These are phyloP conservation scores for Diadumene lineata DNA, from an alignment of 92 coral and sea anemone species.

Conservation along the genomic window DNA sequence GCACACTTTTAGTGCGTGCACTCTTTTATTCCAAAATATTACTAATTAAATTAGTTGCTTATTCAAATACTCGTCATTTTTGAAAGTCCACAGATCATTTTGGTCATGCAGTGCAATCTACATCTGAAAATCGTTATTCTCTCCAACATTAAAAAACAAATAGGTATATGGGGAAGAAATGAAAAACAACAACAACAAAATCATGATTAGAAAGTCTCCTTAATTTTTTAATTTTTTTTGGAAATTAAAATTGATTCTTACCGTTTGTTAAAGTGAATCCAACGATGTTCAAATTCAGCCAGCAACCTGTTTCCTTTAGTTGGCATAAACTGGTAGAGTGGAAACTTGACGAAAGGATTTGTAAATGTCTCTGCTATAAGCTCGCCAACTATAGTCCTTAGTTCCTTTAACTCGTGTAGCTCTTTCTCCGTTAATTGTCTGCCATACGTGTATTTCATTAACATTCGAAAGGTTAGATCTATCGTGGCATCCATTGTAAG, in stretches of 20 bases:
- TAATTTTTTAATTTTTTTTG: too few species aligned
- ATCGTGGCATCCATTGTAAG: conserved; percentile 53
- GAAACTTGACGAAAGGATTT: conserved; percentile 56
- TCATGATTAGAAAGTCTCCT: too few species aligned
- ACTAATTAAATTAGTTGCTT: too few species aligned
- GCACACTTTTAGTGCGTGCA: too few species aligned
- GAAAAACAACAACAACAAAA: too few species aligned
- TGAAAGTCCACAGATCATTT: too few species aligned
- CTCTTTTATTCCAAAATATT: too few species aligned
- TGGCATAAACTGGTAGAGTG: conserved; percentile 62
- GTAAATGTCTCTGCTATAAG: conserved; percentile 56
- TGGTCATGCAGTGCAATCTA: too few species aligned
- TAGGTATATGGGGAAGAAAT: too few species aligned
- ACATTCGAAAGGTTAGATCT: conserved; percentile 50
- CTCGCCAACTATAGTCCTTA: conserved; percentile 35
- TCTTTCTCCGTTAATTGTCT: conserved; percentile 45
- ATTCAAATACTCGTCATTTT: too few species aligned
- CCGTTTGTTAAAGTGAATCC: conserved; percentile 56
- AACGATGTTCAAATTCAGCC: conserved; percentile 54
- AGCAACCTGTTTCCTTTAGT: conserved; percentile 42
- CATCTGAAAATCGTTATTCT: too few species aligned
- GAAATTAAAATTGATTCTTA: conserved; percentile 11
- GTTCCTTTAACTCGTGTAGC: conserved; percentile 36
- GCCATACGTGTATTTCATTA: conserved; percentile 72
- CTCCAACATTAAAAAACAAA: too few species aligned